Percentiles rank a stretch among this genome's conserved stretches.
Conservation (phyloP, 2,113 vertebrate genomes). For the Athene noctua region DNA sequence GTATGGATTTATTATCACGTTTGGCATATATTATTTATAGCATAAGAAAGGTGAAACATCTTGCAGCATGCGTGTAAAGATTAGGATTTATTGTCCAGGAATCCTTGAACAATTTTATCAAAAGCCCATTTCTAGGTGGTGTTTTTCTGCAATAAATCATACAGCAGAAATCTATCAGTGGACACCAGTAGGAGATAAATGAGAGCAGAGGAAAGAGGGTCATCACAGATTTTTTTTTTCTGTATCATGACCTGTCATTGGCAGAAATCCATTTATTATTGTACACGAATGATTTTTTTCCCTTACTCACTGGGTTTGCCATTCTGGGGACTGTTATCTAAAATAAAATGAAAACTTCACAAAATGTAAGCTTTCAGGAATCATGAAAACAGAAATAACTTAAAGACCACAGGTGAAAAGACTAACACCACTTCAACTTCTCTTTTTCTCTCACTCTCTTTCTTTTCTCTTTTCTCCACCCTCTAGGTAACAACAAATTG, state of each 20-base stretch:
- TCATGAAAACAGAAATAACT: slow-evolving; percentile 52
- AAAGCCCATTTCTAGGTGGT: slow-evolving; percentile 99
- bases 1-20: slow-evolving; percentile 93
- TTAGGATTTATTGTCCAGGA: slow-evolving; percentile 98
- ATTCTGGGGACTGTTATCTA: slow-evolving; percentile 77
- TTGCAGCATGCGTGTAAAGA: slow-evolving; percentile 93
- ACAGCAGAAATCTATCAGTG: slow-evolving; percentile 92
- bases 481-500: neutral
- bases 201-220: slow-evolving; percentile 93
- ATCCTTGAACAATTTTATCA: slow-evolving; percentile 99
- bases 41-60: slow-evolving; percentile 95
- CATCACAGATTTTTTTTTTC: slow-evolving; percentile 92
- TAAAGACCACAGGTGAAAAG: slow-evolving; percentile 13
- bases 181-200: slow-evolving; percentile 99
- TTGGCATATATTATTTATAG: slow-evolving; percentile 95
- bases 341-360: slow-evolving; percentile 72
- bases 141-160: slow-evolving; percentile 99
- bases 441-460: neutral
- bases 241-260: slow-evolving; percentile 88
- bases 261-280: slow-evolving; percentile 86
- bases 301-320: slow-evolving; percentile 86
- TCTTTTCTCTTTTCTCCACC: neutral
- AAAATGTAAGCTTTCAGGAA: slow-evolving; percentile 75
- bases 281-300: slow-evolving; percentile 89
- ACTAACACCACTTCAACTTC: neutral